phyloP scores from a whole-genome alignment of 1,140 invertebrate species.

The Lamellibrachia luymesi region DNA sequence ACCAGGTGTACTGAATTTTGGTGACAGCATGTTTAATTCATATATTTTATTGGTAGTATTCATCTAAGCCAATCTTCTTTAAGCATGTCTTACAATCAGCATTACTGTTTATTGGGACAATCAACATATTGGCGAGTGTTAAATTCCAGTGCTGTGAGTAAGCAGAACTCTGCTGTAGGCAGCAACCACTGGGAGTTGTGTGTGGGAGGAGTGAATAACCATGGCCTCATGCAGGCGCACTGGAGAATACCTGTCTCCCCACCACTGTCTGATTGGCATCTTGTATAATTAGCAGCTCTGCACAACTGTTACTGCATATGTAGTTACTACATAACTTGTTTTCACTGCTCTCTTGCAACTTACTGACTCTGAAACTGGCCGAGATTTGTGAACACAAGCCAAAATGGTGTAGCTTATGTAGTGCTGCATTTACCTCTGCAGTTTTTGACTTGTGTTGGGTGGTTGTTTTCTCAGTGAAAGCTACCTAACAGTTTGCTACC shows the following conservation, averaged over 20 bases:
- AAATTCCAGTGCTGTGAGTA: not conserved
- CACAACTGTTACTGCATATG: not conserved
- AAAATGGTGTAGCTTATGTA: too few species aligned
- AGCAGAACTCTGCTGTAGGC: not conserved
- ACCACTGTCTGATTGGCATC: not conserved
- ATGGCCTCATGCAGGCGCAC: not conserved
- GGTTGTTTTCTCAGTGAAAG: not conserved
- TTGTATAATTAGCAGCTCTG: not conserved
- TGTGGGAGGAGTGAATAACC: not conserved
- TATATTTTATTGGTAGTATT: too few species aligned
- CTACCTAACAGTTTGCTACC: not conserved
- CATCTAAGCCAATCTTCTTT: too few species aligned
- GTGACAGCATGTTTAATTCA: too few species aligned
- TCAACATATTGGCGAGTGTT: not conserved
- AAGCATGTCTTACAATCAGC: not conserved
- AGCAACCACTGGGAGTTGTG: not conserved
- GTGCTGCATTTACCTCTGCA: too few species aligned
- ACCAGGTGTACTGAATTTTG: too few species aligned
- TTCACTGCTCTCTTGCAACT: not conserved
- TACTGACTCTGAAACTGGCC: not conserved
- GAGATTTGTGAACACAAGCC: not conserved
- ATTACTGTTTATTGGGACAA: not conserved
- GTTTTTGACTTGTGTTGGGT: too few species aligned
- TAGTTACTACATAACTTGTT: not conserved
- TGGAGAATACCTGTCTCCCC: not conserved